Evolutionary conservation across 2,888 invertebrate species (phyloP).

Genomic region (Bellardia bayeri): DNA sequence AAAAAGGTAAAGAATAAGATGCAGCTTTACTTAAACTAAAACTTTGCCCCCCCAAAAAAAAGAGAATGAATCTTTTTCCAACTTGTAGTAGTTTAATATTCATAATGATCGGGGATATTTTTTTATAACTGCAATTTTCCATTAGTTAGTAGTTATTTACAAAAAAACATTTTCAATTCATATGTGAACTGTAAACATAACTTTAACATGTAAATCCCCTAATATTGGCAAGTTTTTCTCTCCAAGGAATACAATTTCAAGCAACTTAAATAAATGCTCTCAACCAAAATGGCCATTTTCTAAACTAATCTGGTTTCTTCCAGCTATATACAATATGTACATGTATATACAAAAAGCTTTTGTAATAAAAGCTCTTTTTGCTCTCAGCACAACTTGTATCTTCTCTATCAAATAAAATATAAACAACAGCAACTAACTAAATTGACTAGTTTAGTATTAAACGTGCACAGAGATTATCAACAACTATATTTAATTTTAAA

Average conservation of each 20-base stretch:
- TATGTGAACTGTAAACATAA: too few relatives aligned
- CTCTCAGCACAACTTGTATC: not conserved
- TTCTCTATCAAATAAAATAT: not conserved
- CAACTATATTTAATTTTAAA: constrained; percentile 22
- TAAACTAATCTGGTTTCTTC: constrained; percentile 24
- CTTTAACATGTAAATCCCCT: constrained; percentile 1
- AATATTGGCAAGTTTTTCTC: not conserved
- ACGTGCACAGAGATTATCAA: constrained; percentile 50
- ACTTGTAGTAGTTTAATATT: too few relatives aligned
- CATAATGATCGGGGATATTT: too few relatives aligned
- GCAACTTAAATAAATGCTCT: not conserved
- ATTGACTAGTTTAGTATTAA: constrained; percentile 46
- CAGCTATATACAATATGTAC: not conserved
- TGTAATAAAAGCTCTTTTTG: constrained; percentile 30
- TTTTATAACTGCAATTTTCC: too few relatives aligned
- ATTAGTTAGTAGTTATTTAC: too few relatives aligned
- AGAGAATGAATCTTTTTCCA: too few relatives aligned
- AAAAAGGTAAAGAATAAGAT: too few relatives aligned
- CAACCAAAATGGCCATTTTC: not conserved
- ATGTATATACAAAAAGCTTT: constrained; percentile 23
- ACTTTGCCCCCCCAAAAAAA: too few relatives aligned
- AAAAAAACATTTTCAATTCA: too few relatives aligned
- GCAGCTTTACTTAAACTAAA: too few relatives aligned
- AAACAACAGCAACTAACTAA: not conserved
- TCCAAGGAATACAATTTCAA: not conserved